Evolutionary conservation across 30 jellyfish, hydroid and myxozoan species (phyloP).

Genomic region (Catostylus mosaicus): DNA sequence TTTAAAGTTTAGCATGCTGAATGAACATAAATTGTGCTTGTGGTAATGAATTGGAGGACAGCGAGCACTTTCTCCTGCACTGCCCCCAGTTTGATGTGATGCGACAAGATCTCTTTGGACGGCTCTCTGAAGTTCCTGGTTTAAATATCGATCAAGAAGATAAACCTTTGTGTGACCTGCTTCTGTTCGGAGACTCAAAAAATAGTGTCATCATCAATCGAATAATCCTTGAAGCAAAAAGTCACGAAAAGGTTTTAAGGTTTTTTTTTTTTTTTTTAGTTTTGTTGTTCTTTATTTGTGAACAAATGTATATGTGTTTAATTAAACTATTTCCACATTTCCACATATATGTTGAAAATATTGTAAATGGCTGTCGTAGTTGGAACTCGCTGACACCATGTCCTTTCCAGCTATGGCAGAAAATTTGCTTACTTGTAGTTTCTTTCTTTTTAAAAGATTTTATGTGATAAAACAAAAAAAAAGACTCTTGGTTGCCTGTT

Average conservation of each 20-base stretch:
- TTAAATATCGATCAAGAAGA: background rate
- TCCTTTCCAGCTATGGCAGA: too few relatives aligned
- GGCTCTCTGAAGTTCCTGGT: conserved; percentile 33
- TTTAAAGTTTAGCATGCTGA: conserved; percentile 12
- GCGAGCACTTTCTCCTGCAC: conserved; percentile 47
- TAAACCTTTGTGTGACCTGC: background rate
- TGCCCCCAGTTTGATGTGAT: conserved; percentile 24
- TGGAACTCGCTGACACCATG: too few relatives aligned
- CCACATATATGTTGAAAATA: too few relatives aligned
- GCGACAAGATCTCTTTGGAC: conserved; percentile 25
- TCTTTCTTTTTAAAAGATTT: too few relatives aligned
- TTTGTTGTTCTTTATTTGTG: conserved; percentile 28
- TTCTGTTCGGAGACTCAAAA: background rate
- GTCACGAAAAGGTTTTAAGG: background rate
- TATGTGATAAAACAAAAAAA: too few relatives aligned
- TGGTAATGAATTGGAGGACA: conserved; percentile 32
- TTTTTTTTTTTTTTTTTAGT: too few relatives aligned
- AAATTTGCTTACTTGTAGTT: too few relatives aligned
- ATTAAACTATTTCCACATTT: conserved; percentile 16
- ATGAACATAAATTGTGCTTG: conserved; percentile 45
- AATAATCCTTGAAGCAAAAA: background rate
- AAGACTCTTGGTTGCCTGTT: conserved; percentile 10
- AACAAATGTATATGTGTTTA: too few relatives aligned
- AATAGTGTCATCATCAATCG: conserved; percentile 4
- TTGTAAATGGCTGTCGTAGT: too few relatives aligned